Percentiles rank a stretch among this genome's conserved stretches.
phyloP scores from a whole-genome alignment of 2,113 vertebrate species.

The Sinocyclocheilus maitianheensis region DNA sequence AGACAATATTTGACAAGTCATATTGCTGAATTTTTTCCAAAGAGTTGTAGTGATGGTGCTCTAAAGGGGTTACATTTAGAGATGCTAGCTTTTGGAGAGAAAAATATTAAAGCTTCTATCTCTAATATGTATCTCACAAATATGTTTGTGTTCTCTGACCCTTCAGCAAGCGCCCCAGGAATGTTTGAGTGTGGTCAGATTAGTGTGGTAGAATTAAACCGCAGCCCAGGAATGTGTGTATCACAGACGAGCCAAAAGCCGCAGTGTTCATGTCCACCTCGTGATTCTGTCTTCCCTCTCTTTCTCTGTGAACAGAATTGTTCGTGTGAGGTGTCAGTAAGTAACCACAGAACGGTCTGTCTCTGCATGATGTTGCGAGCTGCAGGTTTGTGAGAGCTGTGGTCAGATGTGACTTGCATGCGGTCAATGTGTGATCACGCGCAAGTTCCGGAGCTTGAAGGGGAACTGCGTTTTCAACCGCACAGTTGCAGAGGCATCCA shows the following conservation, averaged over 20 bases:
- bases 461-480: background rate
- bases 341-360: constrained; percentile 64
- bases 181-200: constrained; percentile 59
- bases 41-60: background rate
- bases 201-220: constrained; percentile 54
- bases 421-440: background rate
- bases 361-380: constrained; percentile 61
- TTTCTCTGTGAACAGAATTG: constrained; percentile 66
- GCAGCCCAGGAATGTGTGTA: constrained; percentile 52
- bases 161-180: constrained; percentile 61
- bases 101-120: background rate
- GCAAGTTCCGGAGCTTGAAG: constrained; percentile 3
- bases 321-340: constrained; percentile 82
- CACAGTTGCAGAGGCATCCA: background rate
- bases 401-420: constrained; percentile 40
- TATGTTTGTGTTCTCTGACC: background rate
- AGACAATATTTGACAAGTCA: no score
- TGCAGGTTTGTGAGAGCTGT: background rate
- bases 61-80: background rate
- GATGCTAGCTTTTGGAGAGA: background rate
- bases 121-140: background rate
- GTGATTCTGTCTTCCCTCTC: constrained; percentile 40
- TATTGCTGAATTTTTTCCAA: no score
- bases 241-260: constrained; percentile 11
- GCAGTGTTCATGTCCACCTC: background rate